Evolutionary conservation across 2,797 vertebrate species (phyloP), one percentile per base, ranked within the genome.

Genomic region (Tarsius wallacei): DNA sequence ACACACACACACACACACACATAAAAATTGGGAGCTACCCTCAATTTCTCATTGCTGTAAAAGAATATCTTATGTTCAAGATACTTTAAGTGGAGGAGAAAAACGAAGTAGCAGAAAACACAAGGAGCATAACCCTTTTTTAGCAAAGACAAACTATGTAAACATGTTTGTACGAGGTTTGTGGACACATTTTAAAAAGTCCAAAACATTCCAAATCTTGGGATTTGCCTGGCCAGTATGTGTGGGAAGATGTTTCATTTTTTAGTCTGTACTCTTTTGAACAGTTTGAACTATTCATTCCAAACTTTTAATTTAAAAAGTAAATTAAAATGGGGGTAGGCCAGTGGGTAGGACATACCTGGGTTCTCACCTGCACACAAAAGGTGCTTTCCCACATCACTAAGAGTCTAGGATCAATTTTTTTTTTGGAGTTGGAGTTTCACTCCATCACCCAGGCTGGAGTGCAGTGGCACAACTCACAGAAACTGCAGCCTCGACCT

Each of bases 1-100:
- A 24, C 24, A 71, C 42, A 42, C 42, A 42, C 42, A 83, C 53
- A 33, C 64, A 24, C 21, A 71, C n/a, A n/a, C n/a, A n/a, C n/a
- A 83, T 19, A 91, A 86, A 90, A 91, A 57, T 7, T 28, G 84
- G 87, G 26, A 87, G 42, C 73, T 74, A 85, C 0, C 16, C 31
- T 96, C 90, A 87, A 90, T 92, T 81, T 76, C 21, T 59, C n/a
- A 90, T 19, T 61, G 28, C 51, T 70, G 3, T 81, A 73, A 57
- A 71, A 89, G 80, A 42, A 59, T 10, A 64, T 80, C 70, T 73
- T 81, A 76, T 7, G 24, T 12, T 24, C 42, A 80, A 74, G 64
- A 76, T 49, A 95, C 57, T 42, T 85, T 87, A 88, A 73, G 42
- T 86, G 71, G 7, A 49, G 42, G 42, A 42, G 42, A 51, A 63